Conservation (phyloP, 2,797 vertebrate species). For the Emys orbicularis region DNA sequence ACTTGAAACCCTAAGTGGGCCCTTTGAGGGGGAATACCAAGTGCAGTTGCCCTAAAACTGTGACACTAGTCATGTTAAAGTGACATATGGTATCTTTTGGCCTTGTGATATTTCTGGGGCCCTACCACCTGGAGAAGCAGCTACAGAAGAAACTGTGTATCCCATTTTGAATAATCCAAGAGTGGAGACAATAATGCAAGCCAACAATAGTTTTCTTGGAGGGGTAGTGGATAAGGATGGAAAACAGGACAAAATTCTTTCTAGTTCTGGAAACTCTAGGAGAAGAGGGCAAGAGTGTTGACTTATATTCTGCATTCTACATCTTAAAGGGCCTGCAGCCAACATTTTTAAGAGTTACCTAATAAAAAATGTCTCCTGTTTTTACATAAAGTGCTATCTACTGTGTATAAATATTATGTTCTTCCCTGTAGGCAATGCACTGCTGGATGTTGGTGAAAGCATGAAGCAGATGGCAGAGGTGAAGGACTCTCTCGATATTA, state of each 20-base stretch:
- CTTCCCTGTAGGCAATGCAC: slow-evolving; percentile 81
- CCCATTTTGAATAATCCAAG: background rate
- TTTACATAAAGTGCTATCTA: background rate
- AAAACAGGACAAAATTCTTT: background rate
- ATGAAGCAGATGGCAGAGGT: slow-evolving; percentile 96
- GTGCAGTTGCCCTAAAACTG: background rate
- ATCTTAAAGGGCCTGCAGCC: background rate
- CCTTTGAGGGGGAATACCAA: background rate
- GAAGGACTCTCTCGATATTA: slow-evolving; percentile 94
- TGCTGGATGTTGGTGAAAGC: slow-evolving; percentile 91
- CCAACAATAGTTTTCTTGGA: background rate
- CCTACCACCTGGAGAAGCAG: background rate
- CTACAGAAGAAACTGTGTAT: background rate
- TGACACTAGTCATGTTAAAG: background rate
- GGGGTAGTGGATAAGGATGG: no score
- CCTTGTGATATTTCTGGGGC: background rate
- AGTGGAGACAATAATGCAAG: background rate
- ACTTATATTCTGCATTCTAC: background rate
- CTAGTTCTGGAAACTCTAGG: background rate
- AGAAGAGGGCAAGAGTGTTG: background rate
- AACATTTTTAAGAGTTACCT: background rate
- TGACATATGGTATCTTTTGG: background rate
- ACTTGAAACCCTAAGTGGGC: background rate
- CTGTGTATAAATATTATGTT: background rate
- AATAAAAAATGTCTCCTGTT: background rate